Base-by-base conservation (phyloP, 2,888 invertebrate species). In the Cephus spinipes region DNA sequence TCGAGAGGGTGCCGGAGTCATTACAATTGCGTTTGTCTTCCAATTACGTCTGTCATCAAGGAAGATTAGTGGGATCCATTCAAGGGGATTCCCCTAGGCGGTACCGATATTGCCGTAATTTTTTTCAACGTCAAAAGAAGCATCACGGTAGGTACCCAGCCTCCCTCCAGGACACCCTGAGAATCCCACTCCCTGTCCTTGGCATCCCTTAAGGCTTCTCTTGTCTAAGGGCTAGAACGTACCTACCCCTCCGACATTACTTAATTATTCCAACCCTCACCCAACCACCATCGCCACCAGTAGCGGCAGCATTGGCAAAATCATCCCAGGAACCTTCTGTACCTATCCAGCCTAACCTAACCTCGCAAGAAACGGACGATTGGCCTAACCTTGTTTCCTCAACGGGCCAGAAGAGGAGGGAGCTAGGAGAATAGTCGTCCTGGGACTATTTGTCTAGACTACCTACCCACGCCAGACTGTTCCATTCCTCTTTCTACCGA, bases 351-450 rank as follows among this genome's bases (percentile, higher is more conserved):
- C 77, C 77, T 12, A 30, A 12, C 73, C n/a, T n/a, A 55, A 55
- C 40, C 6, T 55, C 40, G 23, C 40, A 23, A 79, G 81, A 84
- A 81, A 80, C 79, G 84, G 85, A 80, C 81, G 86, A 88, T 86
- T 85, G 83, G 81, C 83, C 84, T 88, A 88, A 89, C 88, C 86
- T 89, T 86, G 89, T 89, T 89, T 86, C 86, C 85, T 83, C 84
- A 9, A 71, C 12, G 31, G 71, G 31, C 71, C 40, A 55, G 40
- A 55, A 55, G 71, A 32, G 15, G 71, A 84, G 83, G 83, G 83
- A 83, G 82, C 84, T 80, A 74, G 80, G 78, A 80, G 84, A 87
- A 86, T 87, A 85, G 85, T 83, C 82, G 79, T 83, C 80, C 80
- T 81, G 82, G 80, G 81, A 83, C 83, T 84, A 87, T 87, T 87